Base-by-base conservation (phyloP, 2,888 invertebrate genomes). In the Eurois occulta region DNA sequence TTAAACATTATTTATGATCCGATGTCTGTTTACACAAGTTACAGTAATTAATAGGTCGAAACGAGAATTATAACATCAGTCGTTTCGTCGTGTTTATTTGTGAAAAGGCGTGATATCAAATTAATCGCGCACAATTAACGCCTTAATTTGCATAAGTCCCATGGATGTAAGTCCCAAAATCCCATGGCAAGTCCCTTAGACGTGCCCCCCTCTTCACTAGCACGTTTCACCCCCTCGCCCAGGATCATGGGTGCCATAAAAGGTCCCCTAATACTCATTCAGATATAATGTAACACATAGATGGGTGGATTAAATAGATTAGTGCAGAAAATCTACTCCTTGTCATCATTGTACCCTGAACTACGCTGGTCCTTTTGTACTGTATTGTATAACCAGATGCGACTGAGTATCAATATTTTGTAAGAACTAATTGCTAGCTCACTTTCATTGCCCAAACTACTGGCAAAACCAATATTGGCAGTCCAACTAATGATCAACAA, bases 51-150 rank as follows among this genome's bases (percentile, higher is more conserved):
- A 60, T 43, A 65, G 38, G 8, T 75, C 41, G 41, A 5, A 41
- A 64, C n/a, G n/a, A 73, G 16, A 24, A 48, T 35, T 11, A 65
- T 41, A n/a, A 16, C 52, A 55, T 73, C n/a, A 38, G 35, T 58
- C 48, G 16, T 32, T 38, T 13, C 1, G 1, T 64, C 28, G 16
- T 67, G 43, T 68, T 43, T 55, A 32, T 76, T 72, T 52, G 11
- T 48, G 18, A 43, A 62, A 77, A 75, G 32, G 64, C 58, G 65
- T 69, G 46, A 65, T 64, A 77, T 64, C 64, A 73, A 70, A 72
- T 75, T 70, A 73, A 60, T 72, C 67, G 77, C 67, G 43, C 58
- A 73, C 77, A 81, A 84, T 84, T 84, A 84, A 65, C 80, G 69
- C 72, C 72, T 48, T 52, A 64, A 84, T 75, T 80, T 72, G 60